phyloP scores from a whole-genome alignment of 2,797 vertebrate species.

The Rhinichthys osculus region DNA sequence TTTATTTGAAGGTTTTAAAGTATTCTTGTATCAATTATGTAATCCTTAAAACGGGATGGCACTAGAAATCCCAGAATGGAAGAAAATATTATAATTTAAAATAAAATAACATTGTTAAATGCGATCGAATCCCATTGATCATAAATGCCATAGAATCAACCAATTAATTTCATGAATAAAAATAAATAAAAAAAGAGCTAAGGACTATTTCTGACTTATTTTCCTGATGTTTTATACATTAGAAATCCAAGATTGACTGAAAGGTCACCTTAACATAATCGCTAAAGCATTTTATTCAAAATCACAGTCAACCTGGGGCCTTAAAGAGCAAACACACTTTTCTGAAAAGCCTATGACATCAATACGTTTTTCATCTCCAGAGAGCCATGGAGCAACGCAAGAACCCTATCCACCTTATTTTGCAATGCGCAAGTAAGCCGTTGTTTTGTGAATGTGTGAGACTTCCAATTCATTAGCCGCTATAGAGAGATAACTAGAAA shows the following conservation, averaged over 20 bases:
- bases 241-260: neutral
- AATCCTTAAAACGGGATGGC: neutral
- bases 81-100: neutral
- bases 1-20: neutral
- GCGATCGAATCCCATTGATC: neutral
- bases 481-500: neutral
- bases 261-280: constrained; percentile 1
- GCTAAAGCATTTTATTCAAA: neutral
- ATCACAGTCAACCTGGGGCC: neutral
- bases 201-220: neutral
- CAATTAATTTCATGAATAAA: neutral
- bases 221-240: constrained; percentile 5
- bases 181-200: too few species aligned
- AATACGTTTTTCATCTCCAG: neutral
- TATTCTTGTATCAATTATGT: neutral
- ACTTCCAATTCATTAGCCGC: neutral
- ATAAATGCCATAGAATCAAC: neutral
- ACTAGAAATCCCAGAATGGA: neutral
- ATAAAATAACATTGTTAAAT: neutral
- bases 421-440: neutral
- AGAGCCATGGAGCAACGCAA: neutral
- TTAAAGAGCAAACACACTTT: constrained; percentile 1
- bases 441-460: neutral
- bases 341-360: neutral
- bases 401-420: neutral